phyloP scores from a whole-genome alignment of 1,140 invertebrate species.

The Drosophila lini region DNA sequence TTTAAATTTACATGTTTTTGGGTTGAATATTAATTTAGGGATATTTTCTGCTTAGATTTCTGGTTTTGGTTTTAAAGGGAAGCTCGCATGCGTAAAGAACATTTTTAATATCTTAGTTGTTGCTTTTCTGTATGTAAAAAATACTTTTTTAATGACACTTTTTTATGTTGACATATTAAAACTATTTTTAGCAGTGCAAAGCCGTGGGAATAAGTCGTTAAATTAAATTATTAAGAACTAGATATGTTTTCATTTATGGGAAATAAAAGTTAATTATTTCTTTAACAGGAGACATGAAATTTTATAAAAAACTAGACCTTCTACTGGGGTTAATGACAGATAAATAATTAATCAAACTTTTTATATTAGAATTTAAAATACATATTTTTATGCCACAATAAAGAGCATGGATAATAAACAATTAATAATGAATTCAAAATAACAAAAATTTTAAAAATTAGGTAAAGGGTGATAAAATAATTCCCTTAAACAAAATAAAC shows the following conservation, averaged over 20 bases:
- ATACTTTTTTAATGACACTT: neutral
- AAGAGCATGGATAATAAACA: too few relatives aligned
- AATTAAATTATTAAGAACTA: neutral
- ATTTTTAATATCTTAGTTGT: neutral
- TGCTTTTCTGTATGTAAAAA: neutral
- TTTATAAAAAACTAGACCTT: neutral
- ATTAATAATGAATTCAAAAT: too few relatives aligned
- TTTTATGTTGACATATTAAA: too few relatives aligned
- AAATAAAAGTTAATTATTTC: neutral
- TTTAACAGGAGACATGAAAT: neutral
- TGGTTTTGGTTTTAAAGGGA: neutral
- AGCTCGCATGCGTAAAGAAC: neutral
- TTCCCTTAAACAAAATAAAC: too few relatives aligned
- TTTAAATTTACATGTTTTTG: too few relatives aligned
- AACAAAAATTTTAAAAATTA: too few relatives aligned
- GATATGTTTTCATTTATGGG: neutral
- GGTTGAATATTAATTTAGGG: too few relatives aligned
- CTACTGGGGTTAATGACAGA: too few relatives aligned
- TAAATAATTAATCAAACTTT: too few relatives aligned
- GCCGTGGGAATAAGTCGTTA: neutral
- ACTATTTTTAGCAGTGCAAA: slow-evolving; percentile 3
- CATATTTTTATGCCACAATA: too few relatives aligned
- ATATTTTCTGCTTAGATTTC: neutral
- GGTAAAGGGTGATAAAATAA: too few relatives aligned
- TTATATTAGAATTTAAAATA: too few relatives aligned